Evolutionary conservation across 2,888 invertebrate genomes (phyloP).

Genomic region (Drosophila monieri): DNA sequence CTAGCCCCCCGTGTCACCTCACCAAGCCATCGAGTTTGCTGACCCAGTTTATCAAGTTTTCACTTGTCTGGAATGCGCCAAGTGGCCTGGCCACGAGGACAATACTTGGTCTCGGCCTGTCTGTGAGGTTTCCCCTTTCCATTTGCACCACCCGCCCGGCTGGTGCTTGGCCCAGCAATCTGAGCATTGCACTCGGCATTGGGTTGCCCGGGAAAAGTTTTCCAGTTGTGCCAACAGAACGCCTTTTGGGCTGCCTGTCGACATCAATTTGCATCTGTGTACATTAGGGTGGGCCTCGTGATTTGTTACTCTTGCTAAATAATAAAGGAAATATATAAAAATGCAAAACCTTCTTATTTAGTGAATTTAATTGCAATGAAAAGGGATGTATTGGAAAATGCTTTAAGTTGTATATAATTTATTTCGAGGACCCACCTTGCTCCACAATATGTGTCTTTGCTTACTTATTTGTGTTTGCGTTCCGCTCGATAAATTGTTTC

Average conservation of each 20-base stretch:
- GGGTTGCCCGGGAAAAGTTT: constrained; percentile 38
- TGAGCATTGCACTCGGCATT: constrained; percentile 38
- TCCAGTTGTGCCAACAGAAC: constrained; percentile 46
- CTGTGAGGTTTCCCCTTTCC: constrained; percentile 21
- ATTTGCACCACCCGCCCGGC: neutral
- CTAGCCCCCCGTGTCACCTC: neutral
- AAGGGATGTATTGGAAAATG: neutral
- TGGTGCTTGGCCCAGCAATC: constrained; percentile 7
- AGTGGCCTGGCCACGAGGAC: constrained; percentile 39
- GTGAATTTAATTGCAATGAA: neutral
- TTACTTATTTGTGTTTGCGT: constrained; percentile 35
- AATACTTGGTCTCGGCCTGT: constrained; percentile 34
- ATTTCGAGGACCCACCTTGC: constrained; percentile 12
- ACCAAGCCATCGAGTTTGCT: constrained; percentile 6
- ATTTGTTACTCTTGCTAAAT: neutral
- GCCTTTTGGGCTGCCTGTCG: constrained; percentile 50
- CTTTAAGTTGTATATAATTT: neutral
- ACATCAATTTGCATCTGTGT: constrained; percentile 44
- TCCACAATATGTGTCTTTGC: constrained; percentile 18
- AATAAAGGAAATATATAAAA: neutral
- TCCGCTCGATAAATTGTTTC: constrained; percentile 59
- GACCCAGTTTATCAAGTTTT: constrained; percentile 55
- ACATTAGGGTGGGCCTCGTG: constrained; percentile 15
- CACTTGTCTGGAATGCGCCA: constrained; percentile 46
- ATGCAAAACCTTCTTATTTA: neutral